A percentile compares a stretch with the other conserved stretches of the same genome.
Evolutionary conservation across 2,888 invertebrate species (phyloP).

Genomic region (Sphinx pinastri): DNA sequence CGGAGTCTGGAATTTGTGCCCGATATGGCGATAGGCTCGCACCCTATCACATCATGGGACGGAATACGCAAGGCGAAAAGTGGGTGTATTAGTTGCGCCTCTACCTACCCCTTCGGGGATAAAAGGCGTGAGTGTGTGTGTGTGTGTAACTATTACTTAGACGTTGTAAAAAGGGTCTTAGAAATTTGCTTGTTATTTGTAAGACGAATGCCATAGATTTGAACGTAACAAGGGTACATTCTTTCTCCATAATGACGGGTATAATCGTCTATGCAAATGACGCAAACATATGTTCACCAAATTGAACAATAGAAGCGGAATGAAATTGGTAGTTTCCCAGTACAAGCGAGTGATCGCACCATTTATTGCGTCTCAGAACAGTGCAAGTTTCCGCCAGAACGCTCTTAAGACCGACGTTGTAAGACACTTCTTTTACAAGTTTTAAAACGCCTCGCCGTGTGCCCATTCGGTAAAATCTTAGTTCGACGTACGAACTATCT

Average conservation of each 20-base stretch:
- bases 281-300: constrained; percentile 23
- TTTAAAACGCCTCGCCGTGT: constrained; percentile 66
- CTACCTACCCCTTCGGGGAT: no score
- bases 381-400: constrained; percentile 69
- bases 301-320: constrained; percentile 44
- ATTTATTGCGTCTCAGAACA: constrained; percentile 75
- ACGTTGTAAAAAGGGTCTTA: no score
- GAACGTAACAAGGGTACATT: neutral
- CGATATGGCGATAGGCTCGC: no score
- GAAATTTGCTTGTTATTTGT: no score
- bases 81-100: no score
- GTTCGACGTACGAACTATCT: constrained; percentile 16
- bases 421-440: constrained; percentile 75
- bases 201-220: neutral
- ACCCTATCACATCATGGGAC: no score
- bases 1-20: no score
- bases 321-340: constrained; percentile 65
- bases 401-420: constrained; percentile 57
- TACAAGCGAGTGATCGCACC: constrained; percentile 68
- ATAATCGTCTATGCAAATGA: constrained; percentile 27
- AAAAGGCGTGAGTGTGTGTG: no score
- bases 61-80: no score
- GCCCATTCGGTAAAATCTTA: constrained; percentile 34
- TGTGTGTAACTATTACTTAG: no score
- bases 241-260: constrained; percentile 12